Percentiles rank a stretch among this genome's conserved stretches.
These are phyloP conservation scores for Tretioscincus oriximinensis DNA, from an alignment of 2,113 vertebrate species.

Conservation along the genomic window DNA sequence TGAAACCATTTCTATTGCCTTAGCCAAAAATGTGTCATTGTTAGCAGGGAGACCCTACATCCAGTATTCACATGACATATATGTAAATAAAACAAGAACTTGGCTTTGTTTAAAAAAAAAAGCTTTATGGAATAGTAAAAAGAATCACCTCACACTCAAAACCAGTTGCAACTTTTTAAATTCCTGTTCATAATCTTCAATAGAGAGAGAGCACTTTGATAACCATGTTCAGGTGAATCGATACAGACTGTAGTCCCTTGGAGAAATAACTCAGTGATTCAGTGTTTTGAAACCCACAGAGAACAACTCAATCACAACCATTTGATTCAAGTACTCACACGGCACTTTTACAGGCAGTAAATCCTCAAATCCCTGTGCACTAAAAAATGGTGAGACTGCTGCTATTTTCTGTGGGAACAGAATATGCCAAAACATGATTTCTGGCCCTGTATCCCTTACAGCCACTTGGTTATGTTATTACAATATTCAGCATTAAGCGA, in stretches of 20 bases:
- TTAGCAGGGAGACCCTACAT: not conserved
- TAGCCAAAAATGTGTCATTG: not conserved
- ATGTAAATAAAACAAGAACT: not conserved
- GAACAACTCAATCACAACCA: not conserved
- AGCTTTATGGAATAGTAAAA: not conserved
- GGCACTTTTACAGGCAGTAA: not conserved
- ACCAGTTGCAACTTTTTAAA: not conserved
- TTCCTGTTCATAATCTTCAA: not conserved
- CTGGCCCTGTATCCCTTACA: not conserved
- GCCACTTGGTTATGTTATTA: not conserved
- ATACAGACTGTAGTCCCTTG: not conserved
- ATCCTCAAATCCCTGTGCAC: not conserved
- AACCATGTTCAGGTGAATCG: not conserved
- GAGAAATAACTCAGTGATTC: conserved; percentile 2
- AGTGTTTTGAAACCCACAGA: not conserved
- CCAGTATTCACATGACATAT: not conserved
- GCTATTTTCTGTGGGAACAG: not conserved
- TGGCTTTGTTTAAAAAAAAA: not conserved
- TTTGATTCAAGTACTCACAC: conserved; percentile 6
- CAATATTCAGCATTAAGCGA: not conserved
- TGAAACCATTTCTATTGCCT: not conserved
- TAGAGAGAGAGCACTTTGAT: not conserved
- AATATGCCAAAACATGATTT: not conserved
- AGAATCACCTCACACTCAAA: not conserved
- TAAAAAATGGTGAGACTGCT: not conserved